These are phyloP conservation scores for Suricata suricatta DNA, from an alignment of 2,113 vertebrate genomes.

Conservation along the genomic window DNA sequence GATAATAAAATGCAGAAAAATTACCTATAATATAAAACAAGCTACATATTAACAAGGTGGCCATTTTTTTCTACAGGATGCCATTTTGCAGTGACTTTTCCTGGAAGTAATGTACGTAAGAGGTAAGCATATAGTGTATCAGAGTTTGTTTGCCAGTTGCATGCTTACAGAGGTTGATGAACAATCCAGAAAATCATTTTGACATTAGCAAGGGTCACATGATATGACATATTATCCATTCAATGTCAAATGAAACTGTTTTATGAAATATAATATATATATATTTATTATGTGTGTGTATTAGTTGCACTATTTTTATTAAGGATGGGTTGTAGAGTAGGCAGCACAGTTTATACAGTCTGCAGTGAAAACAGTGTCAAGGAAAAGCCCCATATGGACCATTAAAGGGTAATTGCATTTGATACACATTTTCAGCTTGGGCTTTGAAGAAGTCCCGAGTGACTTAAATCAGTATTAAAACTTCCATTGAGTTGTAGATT, in stretches of 20 bases:
- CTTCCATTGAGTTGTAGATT: not conserved
- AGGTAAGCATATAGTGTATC: not conserved
- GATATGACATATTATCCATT: not conserved
- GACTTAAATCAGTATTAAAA: slow-evolving; percentile 26
- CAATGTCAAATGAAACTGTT: not conserved
- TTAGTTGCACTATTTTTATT: not conserved
- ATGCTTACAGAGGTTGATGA: not conserved
- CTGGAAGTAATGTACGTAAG: not conserved
- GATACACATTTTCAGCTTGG: not conserved
- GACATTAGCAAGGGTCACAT: not conserved
- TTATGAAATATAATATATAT: not conserved
- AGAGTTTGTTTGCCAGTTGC: not conserved
- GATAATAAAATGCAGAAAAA: not conserved
- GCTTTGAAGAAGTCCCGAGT: not conserved
- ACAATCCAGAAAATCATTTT: not conserved
- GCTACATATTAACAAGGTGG: not conserved
- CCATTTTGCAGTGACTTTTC: not conserved
- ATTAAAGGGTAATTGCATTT: not conserved
- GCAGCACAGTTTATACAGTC: not conserved
- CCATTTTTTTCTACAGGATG: not conserved
- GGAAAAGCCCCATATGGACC: not conserved
- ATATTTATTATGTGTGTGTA: not conserved
- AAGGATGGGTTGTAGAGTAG: not conserved
- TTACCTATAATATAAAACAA: not conserved
- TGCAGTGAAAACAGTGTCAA: not conserved